Evolutionary conservation across 2,113 vertebrate species (phyloP).

Genomic region (Austrofundulus limnaeus): DNA sequence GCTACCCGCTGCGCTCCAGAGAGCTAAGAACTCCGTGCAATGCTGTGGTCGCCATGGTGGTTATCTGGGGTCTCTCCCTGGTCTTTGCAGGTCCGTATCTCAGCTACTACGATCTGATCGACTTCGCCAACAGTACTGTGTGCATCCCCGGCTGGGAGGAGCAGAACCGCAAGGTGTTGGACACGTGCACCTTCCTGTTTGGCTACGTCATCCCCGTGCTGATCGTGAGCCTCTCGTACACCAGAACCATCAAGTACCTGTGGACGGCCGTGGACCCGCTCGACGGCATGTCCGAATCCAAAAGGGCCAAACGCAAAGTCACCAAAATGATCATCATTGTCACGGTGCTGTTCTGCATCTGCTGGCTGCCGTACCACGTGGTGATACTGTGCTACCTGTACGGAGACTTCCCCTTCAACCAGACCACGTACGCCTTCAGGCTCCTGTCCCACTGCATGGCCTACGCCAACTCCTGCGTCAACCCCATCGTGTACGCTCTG

Average conservation of each 20-base stretch:
- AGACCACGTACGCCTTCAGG: slow-evolving; percentile 86
- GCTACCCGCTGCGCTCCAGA: slow-evolving; percentile 84
- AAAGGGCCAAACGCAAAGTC: slow-evolving; percentile 86
- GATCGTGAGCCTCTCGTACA: slow-evolving; percentile 86
- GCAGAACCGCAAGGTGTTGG: slow-evolving; percentile 83
- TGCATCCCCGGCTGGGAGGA: slow-evolving; percentile 89
- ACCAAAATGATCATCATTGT: slow-evolving; percentile 92
- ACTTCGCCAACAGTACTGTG: slow-evolving; percentile 83
- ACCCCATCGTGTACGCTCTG: slow-evolving; percentile 87
- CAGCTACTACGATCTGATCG: slow-evolving; percentile 86
- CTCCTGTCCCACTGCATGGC: slow-evolving; percentile 91
- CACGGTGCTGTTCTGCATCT: slow-evolving; percentile 88
- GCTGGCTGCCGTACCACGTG: slow-evolving; percentile 88
- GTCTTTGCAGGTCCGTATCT: slow-evolving; percentile 87
- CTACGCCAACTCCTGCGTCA: slow-evolving; percentile 90
- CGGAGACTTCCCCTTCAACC: slow-evolving; percentile 88
- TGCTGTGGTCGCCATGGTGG: slow-evolving; percentile 81
- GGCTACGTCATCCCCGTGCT: slow-evolving; percentile 86
- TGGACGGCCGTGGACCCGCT: slow-evolving; percentile 88
- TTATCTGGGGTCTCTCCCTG: slow-evolving; percentile 87
- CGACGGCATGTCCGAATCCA: slow-evolving; percentile 86
- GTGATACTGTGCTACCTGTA: slow-evolving; percentile 87
- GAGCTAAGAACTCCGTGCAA: slow-evolving; percentile 85
- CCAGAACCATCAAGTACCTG: slow-evolving; percentile 87
- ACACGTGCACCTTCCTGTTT: slow-evolving; percentile 86